Conservation (phyloP, 2,113 vertebrate species). For the Falcunculus frontatus region DNA sequence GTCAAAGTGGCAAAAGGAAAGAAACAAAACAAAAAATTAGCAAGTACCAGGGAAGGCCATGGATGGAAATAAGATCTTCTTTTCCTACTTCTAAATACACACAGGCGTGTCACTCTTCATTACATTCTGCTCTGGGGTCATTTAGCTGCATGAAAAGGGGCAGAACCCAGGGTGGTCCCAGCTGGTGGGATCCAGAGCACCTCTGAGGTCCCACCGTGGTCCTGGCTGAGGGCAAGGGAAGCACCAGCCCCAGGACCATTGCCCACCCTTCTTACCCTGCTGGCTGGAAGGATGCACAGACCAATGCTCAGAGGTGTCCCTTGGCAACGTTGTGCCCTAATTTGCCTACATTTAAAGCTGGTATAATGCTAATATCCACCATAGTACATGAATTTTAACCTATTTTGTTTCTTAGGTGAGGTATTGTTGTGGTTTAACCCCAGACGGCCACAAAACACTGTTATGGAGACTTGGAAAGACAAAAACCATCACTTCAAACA, state of each 20-base stretch:
- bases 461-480: neutral
- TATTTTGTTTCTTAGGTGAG: neutral
- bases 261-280: neutral
- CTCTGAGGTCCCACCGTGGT: neutral
- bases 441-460: neutral
- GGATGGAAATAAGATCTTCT: neutral
- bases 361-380: neutral
- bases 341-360: neutral
- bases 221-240: neutral
- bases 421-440: neutral
- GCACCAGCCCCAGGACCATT: rapidly evolving
- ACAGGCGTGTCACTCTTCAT: neutral
- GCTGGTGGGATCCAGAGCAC: neutral
- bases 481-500: rapidly evolving
- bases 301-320: neutral
- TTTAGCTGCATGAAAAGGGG: neutral
- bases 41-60: neutral
- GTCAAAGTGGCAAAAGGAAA: neutral
- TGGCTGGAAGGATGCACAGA: neutral
- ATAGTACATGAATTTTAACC: neutral
- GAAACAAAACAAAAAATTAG: neutral
- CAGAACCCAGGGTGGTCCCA: neutral
- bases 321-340: neutral
- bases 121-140: neutral
- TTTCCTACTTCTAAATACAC: neutral